Conservation (phyloP, 2,888 invertebrate species). For the Neuroscelio doddi region DNA sequence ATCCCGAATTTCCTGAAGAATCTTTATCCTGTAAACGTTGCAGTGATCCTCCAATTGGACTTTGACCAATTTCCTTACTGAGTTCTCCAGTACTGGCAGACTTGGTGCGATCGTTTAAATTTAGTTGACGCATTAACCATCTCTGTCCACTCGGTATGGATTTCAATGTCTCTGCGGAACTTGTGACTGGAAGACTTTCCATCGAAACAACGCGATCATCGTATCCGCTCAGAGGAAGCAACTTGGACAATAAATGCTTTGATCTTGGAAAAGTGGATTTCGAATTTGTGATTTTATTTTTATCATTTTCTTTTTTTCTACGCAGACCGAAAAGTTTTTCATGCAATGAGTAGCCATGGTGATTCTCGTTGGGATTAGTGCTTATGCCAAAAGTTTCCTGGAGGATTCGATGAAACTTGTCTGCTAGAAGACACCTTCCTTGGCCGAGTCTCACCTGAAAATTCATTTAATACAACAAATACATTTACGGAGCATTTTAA, state of each 20-base stretch:
- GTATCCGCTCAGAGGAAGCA: conserved; percentile 29
- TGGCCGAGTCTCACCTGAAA: conserved; percentile 60
- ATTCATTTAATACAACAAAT: too few relatives aligned
- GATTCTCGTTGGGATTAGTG: not conserved
- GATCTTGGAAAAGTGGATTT: conserved; percentile 16
- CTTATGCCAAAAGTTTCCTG: conserved; percentile 58
- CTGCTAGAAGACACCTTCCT: conserved; percentile 67
- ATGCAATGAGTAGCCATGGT: conserved; percentile 27
- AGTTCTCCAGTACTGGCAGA: conserved; percentile 69
- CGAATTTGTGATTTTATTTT: conserved; percentile 1
- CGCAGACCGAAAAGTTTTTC: conserved; percentile 41
- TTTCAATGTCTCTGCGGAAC: conserved; percentile 34
- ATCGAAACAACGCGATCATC: conserved; percentile 64
- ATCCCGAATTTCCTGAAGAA: conserved; percentile 26
- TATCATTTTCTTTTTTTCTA: conserved; percentile 23
- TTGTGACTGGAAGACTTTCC: conserved; percentile 59
- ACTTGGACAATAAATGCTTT: conserved; percentile 43
- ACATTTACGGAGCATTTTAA: too few relatives aligned
- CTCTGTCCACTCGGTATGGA: conserved; percentile 34
- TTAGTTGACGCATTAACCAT: conserved; percentile 47
- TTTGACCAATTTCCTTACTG: conserved; percentile 35
- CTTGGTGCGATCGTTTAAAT: conserved; percentile 59
- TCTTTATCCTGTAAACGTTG: conserved; percentile 10
- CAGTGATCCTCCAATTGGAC: conserved; percentile 15
- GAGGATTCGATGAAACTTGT: conserved; percentile 63